Evolutionary conservation across 1,140 invertebrate genomes (phyloP).

Genomic region (Parasteatoda tepidariorum): DNA sequence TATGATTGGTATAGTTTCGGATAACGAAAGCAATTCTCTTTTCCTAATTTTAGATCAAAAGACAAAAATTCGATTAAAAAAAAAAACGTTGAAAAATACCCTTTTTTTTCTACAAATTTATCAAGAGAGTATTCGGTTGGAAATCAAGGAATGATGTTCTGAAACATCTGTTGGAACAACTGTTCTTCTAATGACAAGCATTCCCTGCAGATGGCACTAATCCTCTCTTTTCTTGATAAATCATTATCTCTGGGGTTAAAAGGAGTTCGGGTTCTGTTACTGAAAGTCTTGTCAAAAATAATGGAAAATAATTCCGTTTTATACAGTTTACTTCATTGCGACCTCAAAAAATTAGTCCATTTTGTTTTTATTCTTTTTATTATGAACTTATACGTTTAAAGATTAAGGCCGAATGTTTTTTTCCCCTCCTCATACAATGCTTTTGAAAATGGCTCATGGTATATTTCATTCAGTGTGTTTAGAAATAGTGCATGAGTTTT

Average conservation of each 20-base stretch:
- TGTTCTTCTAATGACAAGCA: conserved; percentile 5
- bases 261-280: neutral
- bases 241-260: conserved; percentile 43
- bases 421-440: neutral
- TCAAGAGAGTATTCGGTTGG: neutral
- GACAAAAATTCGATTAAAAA: no score
- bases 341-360: neutral
- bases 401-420: no score
- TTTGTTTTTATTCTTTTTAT: no score
- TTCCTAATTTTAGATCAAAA: no score
- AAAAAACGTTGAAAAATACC: no score
- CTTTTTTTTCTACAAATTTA: neutral
- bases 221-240: conserved; percentile 22
- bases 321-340: neutral
- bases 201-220: conserved; percentile 36
- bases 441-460: no score
- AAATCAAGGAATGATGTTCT: neutral
- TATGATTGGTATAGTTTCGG: neutral
- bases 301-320: neutral
- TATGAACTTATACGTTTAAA: no score
- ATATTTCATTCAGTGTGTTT: no score
- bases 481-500: no score
- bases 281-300: neutral
- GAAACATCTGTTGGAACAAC: conserved; percentile 39
- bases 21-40: no score